These are phyloP conservation scores for Catocala nupta DNA, from an alignment of 2,888 invertebrate species.

Conservation along the genomic window DNA sequence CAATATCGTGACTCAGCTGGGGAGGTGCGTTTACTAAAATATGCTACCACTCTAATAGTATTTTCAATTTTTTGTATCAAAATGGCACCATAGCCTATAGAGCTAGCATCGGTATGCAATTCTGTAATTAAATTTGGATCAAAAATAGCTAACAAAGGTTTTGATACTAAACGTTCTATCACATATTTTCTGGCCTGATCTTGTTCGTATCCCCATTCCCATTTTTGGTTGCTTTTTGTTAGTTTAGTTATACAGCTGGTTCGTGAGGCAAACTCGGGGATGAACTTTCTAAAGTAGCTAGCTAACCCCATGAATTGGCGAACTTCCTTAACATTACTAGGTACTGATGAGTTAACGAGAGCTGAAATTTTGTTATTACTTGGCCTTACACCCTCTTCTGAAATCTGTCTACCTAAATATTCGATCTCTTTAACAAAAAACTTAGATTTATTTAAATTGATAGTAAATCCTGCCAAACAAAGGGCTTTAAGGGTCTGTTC, in stretches of 20 bases:
- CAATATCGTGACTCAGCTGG: slow-evolving; percentile 46
- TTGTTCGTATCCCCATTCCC: slow-evolving; percentile 17
- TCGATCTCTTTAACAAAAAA: slow-evolving; percentile 8
- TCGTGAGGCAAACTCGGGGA: slow-evolving; percentile 5
- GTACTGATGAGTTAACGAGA: slow-evolving; percentile 2
- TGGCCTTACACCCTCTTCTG: slow-evolving; percentile 8
- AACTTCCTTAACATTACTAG: neutral
- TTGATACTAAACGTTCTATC: slow-evolving; percentile 35
- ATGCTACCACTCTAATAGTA: slow-evolving; percentile 47
- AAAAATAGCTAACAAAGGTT: slow-evolving; percentile 47
- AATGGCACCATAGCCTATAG: slow-evolving; percentile 47
- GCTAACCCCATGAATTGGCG: slow-evolving; percentile 12
- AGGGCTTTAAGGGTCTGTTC: slow-evolving; percentile 3
- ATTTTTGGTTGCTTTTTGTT: slow-evolving; percentile 7
- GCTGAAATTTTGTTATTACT: neutral
- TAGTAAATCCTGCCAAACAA: slow-evolving; percentile 1
- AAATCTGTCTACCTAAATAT: slow-evolving; percentile 12
- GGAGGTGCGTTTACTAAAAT: slow-evolving; percentile 35
- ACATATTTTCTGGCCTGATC: slow-evolving; percentile 24
- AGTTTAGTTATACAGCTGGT: slow-evolving; percentile 12
- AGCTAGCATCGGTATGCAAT: slow-evolving; percentile 49
- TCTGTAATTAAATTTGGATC: slow-evolving; percentile 42
- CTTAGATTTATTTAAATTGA: slow-evolving; percentile 6
- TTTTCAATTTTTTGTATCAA: slow-evolving; percentile 12
- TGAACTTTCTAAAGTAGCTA: slow-evolving; percentile 8